Evolutionary conservation across 2,113 vertebrate species (phyloP).

Genomic region (Syrmaticus mikado): DNA sequence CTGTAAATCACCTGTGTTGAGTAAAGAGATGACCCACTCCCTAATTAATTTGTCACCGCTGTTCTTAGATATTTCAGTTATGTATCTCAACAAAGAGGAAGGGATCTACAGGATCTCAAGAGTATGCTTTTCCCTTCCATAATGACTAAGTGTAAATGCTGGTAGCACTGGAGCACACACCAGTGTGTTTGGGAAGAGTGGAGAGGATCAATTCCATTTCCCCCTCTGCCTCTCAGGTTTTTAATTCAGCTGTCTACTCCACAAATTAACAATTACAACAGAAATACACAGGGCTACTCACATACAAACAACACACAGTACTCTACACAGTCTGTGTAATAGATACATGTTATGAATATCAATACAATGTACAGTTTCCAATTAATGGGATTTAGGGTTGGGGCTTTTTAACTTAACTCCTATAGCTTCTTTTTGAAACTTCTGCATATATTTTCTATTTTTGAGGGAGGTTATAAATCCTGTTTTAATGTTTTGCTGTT

Average conservation of each 20-base stretch:
- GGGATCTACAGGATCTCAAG: background rate
- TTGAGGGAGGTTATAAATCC: slow-evolving; percentile 55
- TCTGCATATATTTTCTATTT: slow-evolving; percentile 61
- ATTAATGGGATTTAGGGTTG: slow-evolving; percentile 17
- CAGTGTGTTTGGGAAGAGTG: fast-evolving
- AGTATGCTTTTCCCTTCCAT: background rate
- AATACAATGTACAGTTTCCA: slow-evolving; percentile 29
- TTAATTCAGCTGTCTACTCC: background rate
- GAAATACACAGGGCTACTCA: background rate
- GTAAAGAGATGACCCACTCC: background rate
- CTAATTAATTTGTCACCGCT: background rate
- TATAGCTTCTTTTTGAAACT: slow-evolving; percentile 43
- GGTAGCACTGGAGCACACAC: fast-evolving
- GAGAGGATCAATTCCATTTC: background rate
- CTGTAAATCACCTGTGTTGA: background rate
- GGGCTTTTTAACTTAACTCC: slow-evolving; percentile 14
- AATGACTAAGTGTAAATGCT: background rate
- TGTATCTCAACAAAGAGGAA: background rate
- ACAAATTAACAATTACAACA: background rate
- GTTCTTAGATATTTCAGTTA: background rate
- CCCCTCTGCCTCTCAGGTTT: background rate
- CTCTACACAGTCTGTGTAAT: background rate
- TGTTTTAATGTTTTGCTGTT: slow-evolving; percentile 74
- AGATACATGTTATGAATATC: slow-evolving; percentile 24
- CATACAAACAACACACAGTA: background rate